phyloP scores from a whole-genome alignment of 2,797 vertebrate species.

The Clarias platycephalus region DNA sequence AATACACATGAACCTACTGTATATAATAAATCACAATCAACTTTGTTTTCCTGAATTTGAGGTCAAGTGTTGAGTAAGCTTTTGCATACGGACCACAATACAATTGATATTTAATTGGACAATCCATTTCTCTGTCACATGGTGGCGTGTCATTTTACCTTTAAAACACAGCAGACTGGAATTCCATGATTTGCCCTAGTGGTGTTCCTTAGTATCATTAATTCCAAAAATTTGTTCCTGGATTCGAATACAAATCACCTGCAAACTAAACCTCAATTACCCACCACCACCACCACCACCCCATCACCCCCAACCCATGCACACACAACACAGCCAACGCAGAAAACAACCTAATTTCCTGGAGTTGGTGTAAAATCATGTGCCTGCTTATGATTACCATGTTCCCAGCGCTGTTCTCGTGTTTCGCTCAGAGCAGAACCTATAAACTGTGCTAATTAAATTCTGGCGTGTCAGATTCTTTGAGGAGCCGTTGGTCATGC shows the following conservation, averaged over 20 bases:
- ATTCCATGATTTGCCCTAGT: conserved; percentile 3
- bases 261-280: too few species aligned
- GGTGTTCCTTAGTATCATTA: neutral
- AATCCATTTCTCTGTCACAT: conserved; percentile 47
- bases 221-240: conserved; percentile 3
- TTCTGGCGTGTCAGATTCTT: conserved; percentile 64
- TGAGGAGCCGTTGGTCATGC: conserved; percentile 58
- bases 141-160: conserved; percentile 28
- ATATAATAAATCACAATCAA: neutral
- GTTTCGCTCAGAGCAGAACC: conserved; percentile 50
- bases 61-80: neutral
- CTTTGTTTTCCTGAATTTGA: neutral
- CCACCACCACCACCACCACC: neutral
- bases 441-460: conserved; percentile 74
- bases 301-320: neutral
- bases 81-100: neutral
- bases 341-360: conserved; percentile 67
- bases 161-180: conserved; percentile 3
- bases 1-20: too few species aligned
- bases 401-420: conserved; percentile 19
- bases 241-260: conserved; percentile 40
- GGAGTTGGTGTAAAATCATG: conserved; percentile 49
- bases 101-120: conserved; percentile 57
- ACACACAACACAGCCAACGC: conserved; percentile 41
- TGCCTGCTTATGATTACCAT: conserved; percentile 16